phyloP scores from a whole-genome alignment of 1,140 invertebrate genomes.

The Episyrphus balteatus region DNA sequence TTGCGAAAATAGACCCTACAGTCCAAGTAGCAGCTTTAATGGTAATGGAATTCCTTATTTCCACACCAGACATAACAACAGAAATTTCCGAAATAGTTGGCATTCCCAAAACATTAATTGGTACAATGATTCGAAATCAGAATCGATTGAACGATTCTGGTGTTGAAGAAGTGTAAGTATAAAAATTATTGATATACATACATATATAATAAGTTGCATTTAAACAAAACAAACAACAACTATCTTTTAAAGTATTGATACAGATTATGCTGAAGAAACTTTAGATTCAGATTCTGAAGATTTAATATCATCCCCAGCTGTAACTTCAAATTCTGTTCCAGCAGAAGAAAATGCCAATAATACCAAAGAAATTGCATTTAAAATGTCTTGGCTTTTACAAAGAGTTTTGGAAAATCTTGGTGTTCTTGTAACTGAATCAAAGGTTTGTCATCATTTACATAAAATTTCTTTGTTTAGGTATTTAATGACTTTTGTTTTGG shows the following conservation, averaged over 20 bases:
- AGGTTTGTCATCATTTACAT: constrained; percentile 9
- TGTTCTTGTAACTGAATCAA: constrained; percentile 25
- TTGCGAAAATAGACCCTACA: constrained; percentile 45
- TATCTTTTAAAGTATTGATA: constrained; percentile 19
- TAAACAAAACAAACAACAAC: constrained; percentile 3
- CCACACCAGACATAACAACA: constrained; percentile 30
- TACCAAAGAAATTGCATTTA: neutral
- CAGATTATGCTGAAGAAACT: constrained; percentile 15
- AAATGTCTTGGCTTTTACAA: constrained; percentile 42
- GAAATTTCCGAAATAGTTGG: constrained; percentile 44
- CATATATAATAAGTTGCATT: neutral
- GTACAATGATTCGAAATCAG: constrained; percentile 17
- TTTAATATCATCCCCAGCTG: too few species aligned
- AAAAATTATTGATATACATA: too few species aligned
- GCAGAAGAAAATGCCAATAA: neutral
- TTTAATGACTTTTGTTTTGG: too few species aligned
- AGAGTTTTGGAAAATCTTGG: constrained; percentile 45
- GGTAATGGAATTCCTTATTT: constrained; percentile 62
- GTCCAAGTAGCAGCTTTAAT: constrained; percentile 64
- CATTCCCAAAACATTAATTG: constrained; percentile 30
- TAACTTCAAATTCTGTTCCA: too few species aligned
- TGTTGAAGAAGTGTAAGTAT: constrained; percentile 36
- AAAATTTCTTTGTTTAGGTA: too few species aligned
- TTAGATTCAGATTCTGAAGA: too few species aligned
- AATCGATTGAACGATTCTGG: constrained; percentile 39